Evolutionary conservation across 2,888 invertebrate species (phyloP).

Genomic region (Platycnemis pennipes): DNA sequence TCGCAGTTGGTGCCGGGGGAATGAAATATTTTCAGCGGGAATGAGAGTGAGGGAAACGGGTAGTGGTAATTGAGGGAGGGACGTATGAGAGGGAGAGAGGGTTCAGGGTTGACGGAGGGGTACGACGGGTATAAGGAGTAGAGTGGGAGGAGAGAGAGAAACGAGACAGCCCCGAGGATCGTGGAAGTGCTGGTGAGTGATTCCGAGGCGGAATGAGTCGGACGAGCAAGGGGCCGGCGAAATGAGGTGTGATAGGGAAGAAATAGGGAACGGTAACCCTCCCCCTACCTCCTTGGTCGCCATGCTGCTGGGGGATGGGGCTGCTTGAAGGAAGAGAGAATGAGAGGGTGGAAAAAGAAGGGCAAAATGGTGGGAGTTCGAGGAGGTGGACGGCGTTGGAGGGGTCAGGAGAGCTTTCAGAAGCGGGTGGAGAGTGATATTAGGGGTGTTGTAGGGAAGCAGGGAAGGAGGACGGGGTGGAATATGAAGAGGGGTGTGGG

Average conservation of each 20-base stretch:
- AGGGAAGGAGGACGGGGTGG: not conserved
- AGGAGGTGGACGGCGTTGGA: too few species aligned
- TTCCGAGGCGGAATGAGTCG: not conserved
- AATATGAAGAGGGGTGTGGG: not conserved
- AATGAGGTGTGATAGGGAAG: constrained; percentile 8
- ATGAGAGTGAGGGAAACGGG: not conserved
- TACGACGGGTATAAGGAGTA: not conserved
- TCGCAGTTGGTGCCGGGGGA: not conserved
- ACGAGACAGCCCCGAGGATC: not conserved
- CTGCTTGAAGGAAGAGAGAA: too few species aligned
- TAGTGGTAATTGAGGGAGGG: constrained; percentile 1
- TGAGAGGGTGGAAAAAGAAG: too few species aligned
- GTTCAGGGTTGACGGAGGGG: not conserved
- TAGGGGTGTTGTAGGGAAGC: not conserved
- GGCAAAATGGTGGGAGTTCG: too few species aligned
- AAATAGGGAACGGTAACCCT: not conserved
- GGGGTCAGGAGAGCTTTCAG: not conserved
- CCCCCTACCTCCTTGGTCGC: too few species aligned
- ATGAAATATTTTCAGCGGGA: not conserved
- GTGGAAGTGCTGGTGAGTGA: not conserved
- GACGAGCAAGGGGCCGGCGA: constrained; percentile 16
- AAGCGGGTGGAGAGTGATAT: not conserved
- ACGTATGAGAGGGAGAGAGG: not conserved
- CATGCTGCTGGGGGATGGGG: too few species aligned
- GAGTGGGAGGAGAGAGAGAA: not conserved